phyloP scores from a whole-genome alignment of 92 coral and sea anemone genomes.

The Bergia sp. region DNA sequence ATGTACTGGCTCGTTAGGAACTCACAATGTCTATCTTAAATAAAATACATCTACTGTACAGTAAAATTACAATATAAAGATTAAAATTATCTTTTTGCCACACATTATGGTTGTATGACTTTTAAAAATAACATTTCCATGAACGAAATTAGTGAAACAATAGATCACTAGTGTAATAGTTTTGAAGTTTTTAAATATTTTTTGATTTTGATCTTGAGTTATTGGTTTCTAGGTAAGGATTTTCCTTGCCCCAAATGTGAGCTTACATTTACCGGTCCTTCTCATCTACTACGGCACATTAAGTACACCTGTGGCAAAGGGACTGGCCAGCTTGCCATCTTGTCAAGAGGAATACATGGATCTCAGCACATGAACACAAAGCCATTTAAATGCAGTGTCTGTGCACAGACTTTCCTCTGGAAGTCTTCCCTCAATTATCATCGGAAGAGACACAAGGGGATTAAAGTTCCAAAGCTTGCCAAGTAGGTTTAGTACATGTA shows the following conservation, averaged over 20 bases:
- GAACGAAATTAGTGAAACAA: too few species aligned
- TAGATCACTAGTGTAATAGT: too few species aligned
- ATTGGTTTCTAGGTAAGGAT: slow-evolving; percentile 29
- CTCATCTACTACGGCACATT: slow-evolving; percentile 32
- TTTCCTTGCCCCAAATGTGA: slow-evolving; percentile 30
- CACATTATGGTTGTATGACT: too few species aligned
- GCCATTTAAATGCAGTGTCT: slow-evolving; percentile 40
- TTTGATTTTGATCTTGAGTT: too few species aligned
- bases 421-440: slow-evolving; percentile 42
- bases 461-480: slow-evolving; percentile 10
- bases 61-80: too few species aligned
- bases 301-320: slow-evolving; percentile 35
- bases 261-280: slow-evolving; percentile 24
- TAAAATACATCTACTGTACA: too few species aligned
- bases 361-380: slow-evolving; percentile 34
- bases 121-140: too few species aligned
- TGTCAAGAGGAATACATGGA: slow-evolving; percentile 29
- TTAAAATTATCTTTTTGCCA: too few species aligned
- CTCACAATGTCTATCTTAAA: too few species aligned
- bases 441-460: slow-evolving; percentile 40
- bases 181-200: too few species aligned
- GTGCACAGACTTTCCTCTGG: slow-evolving; percentile 47
- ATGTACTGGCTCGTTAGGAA: too few species aligned
- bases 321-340: slow-evolving; percentile 7
- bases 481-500: slow-evolving; percentile 1